Evolutionary conservation across 2,113 vertebrate genomes (phyloP).

Genomic region (Hypomesus transpacificus): DNA sequence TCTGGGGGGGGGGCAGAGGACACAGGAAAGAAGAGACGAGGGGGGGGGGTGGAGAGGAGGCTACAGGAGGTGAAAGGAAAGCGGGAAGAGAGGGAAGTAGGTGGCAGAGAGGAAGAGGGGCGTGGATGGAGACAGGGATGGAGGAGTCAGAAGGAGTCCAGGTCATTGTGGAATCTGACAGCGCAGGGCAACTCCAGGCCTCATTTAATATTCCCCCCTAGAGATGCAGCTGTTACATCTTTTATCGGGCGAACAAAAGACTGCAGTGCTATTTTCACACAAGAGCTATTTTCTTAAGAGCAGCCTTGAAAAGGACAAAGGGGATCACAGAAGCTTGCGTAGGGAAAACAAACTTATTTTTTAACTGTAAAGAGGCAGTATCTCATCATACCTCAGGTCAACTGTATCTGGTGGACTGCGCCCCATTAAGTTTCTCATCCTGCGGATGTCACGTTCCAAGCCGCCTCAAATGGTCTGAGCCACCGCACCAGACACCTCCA

Average conservation of each 20-base stretch:
- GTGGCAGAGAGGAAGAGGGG: constrained; percentile 38
- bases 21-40: constrained; percentile 17
- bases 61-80: neutral
- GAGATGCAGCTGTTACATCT: constrained; percentile 70
- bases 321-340: constrained; percentile 8
- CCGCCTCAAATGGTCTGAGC: too few relatives aligned
- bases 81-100: constrained; percentile 31
- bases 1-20: constrained; percentile 32
- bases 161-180: constrained; percentile 64
- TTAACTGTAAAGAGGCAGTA: constrained; percentile 13
- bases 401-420: too few relatives aligned
- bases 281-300: constrained; percentile 55
- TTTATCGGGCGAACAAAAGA: constrained; percentile 66
- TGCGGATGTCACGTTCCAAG: too few relatives aligned
- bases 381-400: too few relatives aligned
- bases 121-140: neutral
- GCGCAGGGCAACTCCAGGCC: constrained; percentile 58
- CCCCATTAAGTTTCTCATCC: too few relatives aligned
- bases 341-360: neutral
- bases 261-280: constrained; percentile 52
- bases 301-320: constrained; percentile 39
- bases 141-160: constrained; percentile 44
- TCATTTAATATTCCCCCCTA: constrained; percentile 69
- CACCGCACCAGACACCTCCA: too few relatives aligned
- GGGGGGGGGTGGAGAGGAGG: constrained; percentile 17